Evolutionary conservation across 2,888 invertebrate species (phyloP).

Genomic region (Hermodice carunculata): DNA sequence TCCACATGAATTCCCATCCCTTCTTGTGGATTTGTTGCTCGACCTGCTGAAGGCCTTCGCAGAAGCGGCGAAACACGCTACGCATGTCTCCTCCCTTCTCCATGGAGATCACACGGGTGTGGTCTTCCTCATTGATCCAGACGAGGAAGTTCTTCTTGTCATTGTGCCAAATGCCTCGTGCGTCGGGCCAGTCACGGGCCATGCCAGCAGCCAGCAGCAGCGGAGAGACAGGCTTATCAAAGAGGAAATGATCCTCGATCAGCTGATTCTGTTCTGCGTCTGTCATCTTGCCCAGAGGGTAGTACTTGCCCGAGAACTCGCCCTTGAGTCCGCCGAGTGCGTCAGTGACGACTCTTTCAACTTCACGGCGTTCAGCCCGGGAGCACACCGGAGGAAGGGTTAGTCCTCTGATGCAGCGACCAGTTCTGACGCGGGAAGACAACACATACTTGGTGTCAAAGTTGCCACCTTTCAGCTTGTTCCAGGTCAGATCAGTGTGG

Average conservation of each 20-base stretch:
- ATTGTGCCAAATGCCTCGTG: constrained; percentile 74
- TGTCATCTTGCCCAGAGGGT: constrained; percentile 40
- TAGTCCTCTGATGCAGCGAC: constrained; percentile 35
- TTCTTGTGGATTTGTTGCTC: constrained; percentile 29
- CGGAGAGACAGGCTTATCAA: constrained; percentile 40
- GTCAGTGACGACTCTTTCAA: constrained; percentile 35
- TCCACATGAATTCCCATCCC: constrained; percentile 30
- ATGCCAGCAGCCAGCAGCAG: constrained; percentile 31
- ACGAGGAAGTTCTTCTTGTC: constrained; percentile 34
- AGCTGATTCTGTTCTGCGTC: constrained; percentile 38
- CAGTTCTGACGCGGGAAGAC: constrained; percentile 38
- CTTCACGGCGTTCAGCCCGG: constrained; percentile 38
- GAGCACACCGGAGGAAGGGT: constrained; percentile 35
- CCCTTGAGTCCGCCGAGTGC: constrained; percentile 32
- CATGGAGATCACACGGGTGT: constrained; percentile 30
- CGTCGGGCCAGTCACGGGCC: constrained; percentile 43
- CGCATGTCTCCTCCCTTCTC: constrained; percentile 27
- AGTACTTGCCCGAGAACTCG: constrained; percentile 38
- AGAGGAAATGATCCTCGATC: constrained; percentile 46
- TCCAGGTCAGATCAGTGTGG: constrained; percentile 30
- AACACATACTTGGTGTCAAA: constrained; percentile 39
- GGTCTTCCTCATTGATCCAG: constrained; percentile 34
- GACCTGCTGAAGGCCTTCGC: constrained; percentile 31
- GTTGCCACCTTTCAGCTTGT: constrained; percentile 70
- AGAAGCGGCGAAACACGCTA: constrained; percentile 33